Conservation (phyloP, 2,797 vertebrate genomes). For the Carcharodon carcharias region DNA sequence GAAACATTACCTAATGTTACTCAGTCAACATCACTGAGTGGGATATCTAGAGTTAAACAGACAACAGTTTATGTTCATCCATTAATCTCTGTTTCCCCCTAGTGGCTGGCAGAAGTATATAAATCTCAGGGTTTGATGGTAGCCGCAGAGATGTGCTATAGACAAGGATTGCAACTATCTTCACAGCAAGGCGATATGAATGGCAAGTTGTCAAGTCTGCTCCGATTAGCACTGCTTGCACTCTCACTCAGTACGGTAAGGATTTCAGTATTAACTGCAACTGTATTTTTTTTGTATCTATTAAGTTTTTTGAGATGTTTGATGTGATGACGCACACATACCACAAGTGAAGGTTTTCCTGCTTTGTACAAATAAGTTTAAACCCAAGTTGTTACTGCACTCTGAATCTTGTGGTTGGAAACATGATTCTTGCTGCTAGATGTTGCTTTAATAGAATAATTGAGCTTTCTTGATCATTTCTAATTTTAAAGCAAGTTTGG, state of each 20-base stretch:
- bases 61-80: not conserved
- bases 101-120: constrained; percentile 91
- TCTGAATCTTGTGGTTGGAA: not conserved
- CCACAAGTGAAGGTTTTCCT: not conserved
- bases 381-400: not conserved
- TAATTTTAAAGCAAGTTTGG: not conserved
- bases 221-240: constrained; percentile 76
- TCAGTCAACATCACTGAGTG: not conserved
- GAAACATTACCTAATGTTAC: not conserved
- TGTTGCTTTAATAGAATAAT: not conserved
- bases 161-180: constrained; percentile 82
- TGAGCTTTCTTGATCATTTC: not conserved
- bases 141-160: constrained; percentile 84
- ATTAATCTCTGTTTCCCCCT: constrained; percentile 20
- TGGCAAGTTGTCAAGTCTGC: constrained; percentile 75
- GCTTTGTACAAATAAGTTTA: not conserved
- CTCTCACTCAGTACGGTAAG: constrained; percentile 78
- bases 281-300: not conserved
- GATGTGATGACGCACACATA: not conserved
- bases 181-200: constrained; percentile 76
- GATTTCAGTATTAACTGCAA: constrained; percentile 35
- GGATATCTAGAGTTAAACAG: not conserved
- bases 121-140: constrained; percentile 77
- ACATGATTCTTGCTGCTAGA: not conserved
- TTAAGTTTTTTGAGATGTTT: not conserved